Percentiles rank a stretch among this genome's conserved stretches.
phyloP scores from a whole-genome alignment of 53 echinoderm and acorn worm species.

The Apostichopus leukothele region DNA sequence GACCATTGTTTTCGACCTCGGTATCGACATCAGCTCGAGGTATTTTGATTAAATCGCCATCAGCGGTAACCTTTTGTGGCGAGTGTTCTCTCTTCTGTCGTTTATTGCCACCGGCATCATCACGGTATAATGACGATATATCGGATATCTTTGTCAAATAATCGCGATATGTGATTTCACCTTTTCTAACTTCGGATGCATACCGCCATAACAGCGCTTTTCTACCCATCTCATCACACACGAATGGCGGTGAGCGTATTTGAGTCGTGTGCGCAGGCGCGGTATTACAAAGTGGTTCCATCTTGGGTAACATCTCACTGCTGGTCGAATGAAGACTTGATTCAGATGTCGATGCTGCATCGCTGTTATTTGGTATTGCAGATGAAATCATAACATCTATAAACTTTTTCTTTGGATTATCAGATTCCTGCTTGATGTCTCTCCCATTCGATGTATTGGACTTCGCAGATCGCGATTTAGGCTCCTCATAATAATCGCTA shows the following conservation, averaged over 20 bases:
- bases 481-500: conserved; percentile 44
- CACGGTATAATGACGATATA: conserved; percentile 61
- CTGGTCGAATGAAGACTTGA: not conserved
- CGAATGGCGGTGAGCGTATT: conserved; percentile 39
- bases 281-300: conserved; percentile 46
- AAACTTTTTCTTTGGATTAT: conserved; percentile 9
- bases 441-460: not conserved
- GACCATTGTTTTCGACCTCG: not conserved
- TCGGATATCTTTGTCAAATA: conserved; percentile 73
- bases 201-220: conserved; percentile 61
- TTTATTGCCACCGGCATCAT: conserved; percentile 5
- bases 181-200: conserved; percentile 61
- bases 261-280: conserved; percentile 10
- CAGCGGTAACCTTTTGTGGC: not conserved
- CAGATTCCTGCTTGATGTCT: not conserved
- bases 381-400: conserved; percentile 52
- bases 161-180: conserved; percentile 71
- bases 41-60: conserved; percentile 13
- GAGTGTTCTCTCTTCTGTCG: not conserved
- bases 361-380: conserved; percentile 43
- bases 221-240: conserved; percentile 63
- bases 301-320: conserved; percentile 14
- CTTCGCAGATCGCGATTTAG: not conserved
- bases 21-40: not conserved
- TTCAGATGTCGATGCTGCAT: not conserved